Evolutionary conservation across 2,888 invertebrate genomes (phyloP).

Genomic region (Agrotis puta): DNA sequence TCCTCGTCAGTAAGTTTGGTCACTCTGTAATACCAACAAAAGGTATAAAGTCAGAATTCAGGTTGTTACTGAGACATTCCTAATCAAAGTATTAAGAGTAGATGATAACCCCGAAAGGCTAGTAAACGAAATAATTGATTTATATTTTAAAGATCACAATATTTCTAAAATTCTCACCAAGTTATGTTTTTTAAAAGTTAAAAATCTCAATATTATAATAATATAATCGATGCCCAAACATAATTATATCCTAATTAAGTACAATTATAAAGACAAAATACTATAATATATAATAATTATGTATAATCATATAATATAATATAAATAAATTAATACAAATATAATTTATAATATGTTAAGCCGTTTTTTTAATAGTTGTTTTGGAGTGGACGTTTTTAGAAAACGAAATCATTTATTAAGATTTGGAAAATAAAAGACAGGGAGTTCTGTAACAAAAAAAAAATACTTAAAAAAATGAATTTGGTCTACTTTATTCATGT

Average conservation of each 20-base stretch:
- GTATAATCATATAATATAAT: slow-evolving; percentile 50
- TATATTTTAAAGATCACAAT: slow-evolving; percentile 24
- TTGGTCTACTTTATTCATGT: too few relatives aligned
- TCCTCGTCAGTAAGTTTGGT: too few relatives aligned
- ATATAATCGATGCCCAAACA: slow-evolving; percentile 64
- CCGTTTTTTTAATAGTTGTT: slow-evolving; percentile 50
- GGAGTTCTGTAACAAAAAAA: too few relatives aligned
- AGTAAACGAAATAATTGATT: too few relatives aligned
- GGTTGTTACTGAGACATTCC: too few relatives aligned
- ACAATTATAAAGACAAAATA: slow-evolving; percentile 70
- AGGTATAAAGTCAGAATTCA: too few relatives aligned
- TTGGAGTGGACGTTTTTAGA: slow-evolving; percentile 57
- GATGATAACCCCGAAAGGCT: not conserved
- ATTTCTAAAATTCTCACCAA: slow-evolving; percentile 3
- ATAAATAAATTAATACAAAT: slow-evolving; percentile 69
- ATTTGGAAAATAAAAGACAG: too few relatives aligned
- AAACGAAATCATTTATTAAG: not conserved
- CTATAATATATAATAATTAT: slow-evolving; percentile 54
- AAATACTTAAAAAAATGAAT: too few relatives aligned
- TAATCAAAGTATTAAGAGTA: too few relatives aligned
- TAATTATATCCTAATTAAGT: slow-evolving; percentile 70
- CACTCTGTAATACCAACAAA: too few relatives aligned
- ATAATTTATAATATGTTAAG: slow-evolving; percentile 62
- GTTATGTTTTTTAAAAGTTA: slow-evolving; percentile 32
- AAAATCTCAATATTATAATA: slow-evolving; percentile 52